Evolutionary conservation across 2,797 vertebrate genomes (phyloP), one percentile per base, ranked within the genome.

Genomic region (Crocidura indochinensis): DNA sequence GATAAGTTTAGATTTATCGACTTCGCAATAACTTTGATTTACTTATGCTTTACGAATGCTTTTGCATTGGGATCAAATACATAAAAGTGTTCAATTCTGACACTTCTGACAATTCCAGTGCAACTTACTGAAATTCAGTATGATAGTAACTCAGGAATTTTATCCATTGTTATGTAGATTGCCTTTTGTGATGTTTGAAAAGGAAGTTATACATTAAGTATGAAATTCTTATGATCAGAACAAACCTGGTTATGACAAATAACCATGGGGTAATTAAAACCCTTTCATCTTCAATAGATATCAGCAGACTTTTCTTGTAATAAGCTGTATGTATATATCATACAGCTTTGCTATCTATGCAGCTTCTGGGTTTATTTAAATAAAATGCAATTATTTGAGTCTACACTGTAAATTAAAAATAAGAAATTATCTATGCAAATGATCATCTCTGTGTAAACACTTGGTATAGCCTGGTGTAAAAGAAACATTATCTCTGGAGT

Each of bases 131-230:
- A 86, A 76, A 79, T 81, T 79, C n/a, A 80, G 19, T 69, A 62
- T 77, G 49, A 56, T 4, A 56, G n/a, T 24, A 67, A 56, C 60
- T 71, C 38, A 29, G 4, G 15, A 53, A 60, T 38, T 89, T 89
- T 10, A 6, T 6, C 85, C 27, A 26, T 22, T 6, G 10, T 84
- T 60, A 75, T 26, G 15, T 1, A 71, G 69, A 38, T 95, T 78
- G 80, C 5, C 14, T 9, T 76, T 73, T 80, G 29, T 88, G 19
- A 74, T 65, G 85, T 90, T 83, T 81, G 26, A 77, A 91, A 91
- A 92, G 29, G 19, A 92, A 91, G 94, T 29, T 73, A 38, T 64
- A 73, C 7, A 92, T n/a, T 91, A 38, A 74, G 27, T 76, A 46
- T 22, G 62, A 38, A 67, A n/a, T 90, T 8, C 31, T 85, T 69